Evolutionary conservation across 2,113 vertebrate species (phyloP), one percentile per base, ranked within the genome.

Genomic region (Athene noctua): DNA sequence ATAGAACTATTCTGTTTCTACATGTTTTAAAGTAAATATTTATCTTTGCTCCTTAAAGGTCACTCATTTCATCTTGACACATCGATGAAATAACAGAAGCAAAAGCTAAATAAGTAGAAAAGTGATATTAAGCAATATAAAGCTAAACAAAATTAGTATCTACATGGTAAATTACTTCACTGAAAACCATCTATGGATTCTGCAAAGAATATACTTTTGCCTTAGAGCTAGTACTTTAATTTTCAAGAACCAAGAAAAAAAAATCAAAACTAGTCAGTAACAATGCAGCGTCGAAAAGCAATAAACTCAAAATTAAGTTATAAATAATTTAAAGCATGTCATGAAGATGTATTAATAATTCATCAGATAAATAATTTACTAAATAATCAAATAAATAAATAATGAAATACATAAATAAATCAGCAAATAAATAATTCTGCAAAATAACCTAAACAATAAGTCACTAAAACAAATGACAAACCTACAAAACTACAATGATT

Each of bases 381-480:
- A 99, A 99, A 99, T 99, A 99, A 99, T 99, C 99, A 99, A 99
- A 99, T 99, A 99, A 99, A 99, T 99, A 99, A 99, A 99, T 99
- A 98, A 99, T 99, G 99, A 98, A 98, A 97, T 96, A 98, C 99
- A 99, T 99, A 99, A 99, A 99, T 99, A 99, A 99, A 98, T 98
- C 97, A 99, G 98, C 97, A 98, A 98, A 99, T 98, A 99, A 99
- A 99, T 99, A 98, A 98, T 99, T 99, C 98, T 98, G 98, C 97
- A 98, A 99, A 98, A 98, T 98, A 98, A 98, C 97, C 97, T 97
- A 97, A 98, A 98, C 98, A 97, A 98, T 98, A 98, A 98, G 97
- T 98, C 98, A 98, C 95, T 97, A 98, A 98, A 98, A 98, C 97
- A 98, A 98, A 98, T 98, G 98, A 96, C 95, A 98, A 96, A 97